Evolutionary conservation across 1,140 invertebrate species (phyloP).

Genomic region (Drosophila nebulosa): DNA sequence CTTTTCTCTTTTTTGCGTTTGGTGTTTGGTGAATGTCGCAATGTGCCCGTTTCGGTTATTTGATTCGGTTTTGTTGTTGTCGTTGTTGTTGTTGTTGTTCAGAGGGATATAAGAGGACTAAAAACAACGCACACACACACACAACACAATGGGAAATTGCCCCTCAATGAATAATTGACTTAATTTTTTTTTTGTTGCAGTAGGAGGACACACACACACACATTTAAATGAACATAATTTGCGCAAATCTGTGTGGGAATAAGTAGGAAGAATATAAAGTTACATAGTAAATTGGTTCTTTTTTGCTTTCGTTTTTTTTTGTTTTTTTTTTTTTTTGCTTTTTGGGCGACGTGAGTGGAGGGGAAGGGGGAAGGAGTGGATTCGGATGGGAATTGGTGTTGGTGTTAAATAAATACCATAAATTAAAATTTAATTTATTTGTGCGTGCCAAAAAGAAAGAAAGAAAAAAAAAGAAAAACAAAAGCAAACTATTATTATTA

Average conservation of each 20-base stretch:
- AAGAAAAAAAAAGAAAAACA: background rate
- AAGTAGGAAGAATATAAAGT: slow-evolving; percentile 6
- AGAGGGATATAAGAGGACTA: slow-evolving; percentile 43
- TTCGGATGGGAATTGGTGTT: background rate
- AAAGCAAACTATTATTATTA: slow-evolving; percentile 30
- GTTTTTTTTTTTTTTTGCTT: too few relatives aligned
- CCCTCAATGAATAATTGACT: slow-evolving; percentile 79
- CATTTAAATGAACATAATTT: slow-evolving; percentile 80
- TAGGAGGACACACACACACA: slow-evolving; percentile 63
- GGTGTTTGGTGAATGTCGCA: slow-evolving; percentile 79
- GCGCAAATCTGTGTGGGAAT: slow-evolving; percentile 70
- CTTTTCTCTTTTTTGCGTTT: slow-evolving; percentile 42
- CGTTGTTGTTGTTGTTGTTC: slow-evolving; percentile 37
- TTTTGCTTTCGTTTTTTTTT: too few relatives aligned
- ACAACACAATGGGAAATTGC: slow-evolving; percentile 57
- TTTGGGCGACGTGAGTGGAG: background rate
- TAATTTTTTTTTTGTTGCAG: slow-evolving; percentile 4
- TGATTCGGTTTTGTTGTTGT: slow-evolving; percentile 32
- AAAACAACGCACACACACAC: slow-evolving; percentile 56
- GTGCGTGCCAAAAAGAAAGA: slow-evolving; percentile 34
- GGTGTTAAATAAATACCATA: slow-evolving; percentile 11
- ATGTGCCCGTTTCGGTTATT: slow-evolving; percentile 65
- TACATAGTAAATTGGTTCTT: background rate
- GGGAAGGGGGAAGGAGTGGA: background rate
- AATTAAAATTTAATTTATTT: slow-evolving; percentile 43